Evolutionary conservation across 2,113 vertebrate species (phyloP).

Genomic region (Mobula hypostoma): DNA sequence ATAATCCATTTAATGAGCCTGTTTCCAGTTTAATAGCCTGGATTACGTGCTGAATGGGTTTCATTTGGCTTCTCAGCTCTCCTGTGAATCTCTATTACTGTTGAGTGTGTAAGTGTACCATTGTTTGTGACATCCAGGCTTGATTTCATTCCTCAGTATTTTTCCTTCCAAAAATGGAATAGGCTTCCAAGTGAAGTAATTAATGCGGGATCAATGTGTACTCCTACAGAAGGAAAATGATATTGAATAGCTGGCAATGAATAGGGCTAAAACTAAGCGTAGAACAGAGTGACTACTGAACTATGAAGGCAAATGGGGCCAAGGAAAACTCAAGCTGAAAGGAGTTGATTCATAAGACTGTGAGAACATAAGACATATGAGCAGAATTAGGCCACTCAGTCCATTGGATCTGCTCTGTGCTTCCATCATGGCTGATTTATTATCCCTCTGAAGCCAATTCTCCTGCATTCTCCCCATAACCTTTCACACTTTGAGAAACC

Average conservation of each 20-base stretch:
- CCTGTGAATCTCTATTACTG: background rate
- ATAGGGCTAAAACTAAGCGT: background rate
- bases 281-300: background rate
- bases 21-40: background rate
- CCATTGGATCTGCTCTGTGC: too few species aligned
- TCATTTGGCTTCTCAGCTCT: background rate
- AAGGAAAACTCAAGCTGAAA: background rate
- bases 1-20: background rate
- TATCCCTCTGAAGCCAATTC: too few species aligned
- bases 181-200: background rate
- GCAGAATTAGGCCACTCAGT: too few species aligned
- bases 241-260: background rate
- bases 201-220: background rate
- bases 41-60: background rate
- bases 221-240: too few species aligned
- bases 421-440: too few species aligned
- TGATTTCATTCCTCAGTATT: background rate
- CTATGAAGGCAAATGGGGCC: background rate
- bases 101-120: background rate
- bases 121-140: background rate
- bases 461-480: too few species aligned
- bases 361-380: too few species aligned
- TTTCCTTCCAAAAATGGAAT: slow-evolving; percentile 18
- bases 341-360: too few species aligned
- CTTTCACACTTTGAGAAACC: too few species aligned